Percentiles rank a stretch among this genome's conserved stretches.
Evolutionary conservation across 2,113 vertebrate species (phyloP).

Genomic region (Pomatostomus ruficeps): DNA sequence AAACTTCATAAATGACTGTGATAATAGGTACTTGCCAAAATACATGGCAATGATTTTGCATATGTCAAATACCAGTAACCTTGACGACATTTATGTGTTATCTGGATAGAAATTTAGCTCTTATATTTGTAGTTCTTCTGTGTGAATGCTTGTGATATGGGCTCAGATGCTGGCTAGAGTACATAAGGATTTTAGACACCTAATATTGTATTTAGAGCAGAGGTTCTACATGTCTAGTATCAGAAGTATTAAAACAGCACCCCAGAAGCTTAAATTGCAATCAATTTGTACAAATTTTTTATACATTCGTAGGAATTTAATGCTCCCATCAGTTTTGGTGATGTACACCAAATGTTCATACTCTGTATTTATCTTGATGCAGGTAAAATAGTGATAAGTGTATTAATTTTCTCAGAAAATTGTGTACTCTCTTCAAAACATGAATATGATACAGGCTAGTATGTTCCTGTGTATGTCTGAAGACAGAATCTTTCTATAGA

Average conservation of each 20-base stretch:
- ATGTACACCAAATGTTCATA: background rate
- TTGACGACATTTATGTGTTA: background rate
- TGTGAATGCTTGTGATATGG: background rate
- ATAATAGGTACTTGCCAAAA: background rate
- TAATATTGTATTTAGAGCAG: background rate
- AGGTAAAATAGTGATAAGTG: background rate
- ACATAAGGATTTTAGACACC: background rate
- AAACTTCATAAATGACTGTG: background rate
- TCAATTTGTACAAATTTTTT: background rate
- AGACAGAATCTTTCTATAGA: background rate
- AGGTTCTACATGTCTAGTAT: background rate
- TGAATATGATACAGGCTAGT: background rate
- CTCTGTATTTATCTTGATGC: background rate
- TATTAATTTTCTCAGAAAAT: background rate
- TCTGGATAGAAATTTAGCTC: background rate
- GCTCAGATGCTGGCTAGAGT: background rate
- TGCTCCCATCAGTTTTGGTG: background rate
- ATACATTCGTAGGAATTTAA: background rate
- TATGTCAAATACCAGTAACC: background rate
- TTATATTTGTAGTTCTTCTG: background rate
- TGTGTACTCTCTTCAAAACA: background rate
- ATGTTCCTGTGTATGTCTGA: background rate
- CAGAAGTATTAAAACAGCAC: background rate
- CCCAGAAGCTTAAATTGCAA: background rate
- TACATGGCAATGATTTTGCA: background rate